Conservation (phyloP, 2,113 vertebrate genomes). For the Pogonocichla stellata region DNA sequence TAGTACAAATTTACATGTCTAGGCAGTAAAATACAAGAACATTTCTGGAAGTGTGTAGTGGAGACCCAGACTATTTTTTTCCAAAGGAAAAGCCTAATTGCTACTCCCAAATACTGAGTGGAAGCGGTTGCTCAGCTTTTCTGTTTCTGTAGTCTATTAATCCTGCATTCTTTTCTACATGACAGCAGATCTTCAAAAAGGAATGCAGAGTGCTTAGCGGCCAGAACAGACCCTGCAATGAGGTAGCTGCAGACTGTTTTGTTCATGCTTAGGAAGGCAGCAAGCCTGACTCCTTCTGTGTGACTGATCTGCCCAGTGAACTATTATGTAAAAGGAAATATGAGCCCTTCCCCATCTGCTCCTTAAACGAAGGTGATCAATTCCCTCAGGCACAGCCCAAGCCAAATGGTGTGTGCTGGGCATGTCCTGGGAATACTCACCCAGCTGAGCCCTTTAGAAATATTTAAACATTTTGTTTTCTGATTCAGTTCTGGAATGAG, state of each 20-base stretch:
- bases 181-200: not conserved
- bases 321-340: not conserved
- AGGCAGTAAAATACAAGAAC: not conserved
- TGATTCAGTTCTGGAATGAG: not conserved
- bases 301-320: not conserved
- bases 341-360: not conserved
- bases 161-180: not conserved
- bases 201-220: not conserved
- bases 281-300: not conserved
- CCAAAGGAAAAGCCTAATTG: not conserved
- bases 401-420: not conserved
- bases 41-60: not conserved
- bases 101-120: not conserved
- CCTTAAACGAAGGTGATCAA: not conserved
- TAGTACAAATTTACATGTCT: not conserved
- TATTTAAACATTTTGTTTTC: not conserved
- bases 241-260: not conserved
- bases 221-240: not conserved
- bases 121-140: not conserved
- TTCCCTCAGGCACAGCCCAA: not conserved
- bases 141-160: not conserved
- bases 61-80: not conserved
- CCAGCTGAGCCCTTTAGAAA: not conserved
- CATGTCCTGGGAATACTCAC: not conserved
- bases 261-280: not conserved